phyloP scores from a whole-genome alignment of 64 coral and sea anemone genomes.

The Dendronephthya gigantea region DNA sequence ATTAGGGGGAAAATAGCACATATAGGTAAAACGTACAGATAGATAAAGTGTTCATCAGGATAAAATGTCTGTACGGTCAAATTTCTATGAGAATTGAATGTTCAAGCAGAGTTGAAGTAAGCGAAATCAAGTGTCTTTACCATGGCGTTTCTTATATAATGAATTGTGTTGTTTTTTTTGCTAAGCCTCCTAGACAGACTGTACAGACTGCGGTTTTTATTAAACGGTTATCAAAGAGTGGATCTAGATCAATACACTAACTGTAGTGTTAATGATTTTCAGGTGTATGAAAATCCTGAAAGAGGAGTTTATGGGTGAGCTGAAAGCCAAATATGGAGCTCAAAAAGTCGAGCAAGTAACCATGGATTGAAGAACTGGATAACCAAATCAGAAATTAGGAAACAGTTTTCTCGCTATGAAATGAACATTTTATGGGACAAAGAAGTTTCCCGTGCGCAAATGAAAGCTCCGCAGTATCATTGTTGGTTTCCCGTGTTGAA shows the following conservation, averaged over 20 bases:
- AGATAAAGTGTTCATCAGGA: too few relatives aligned
- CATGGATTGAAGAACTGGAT: background rate
- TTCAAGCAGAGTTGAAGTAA: too few relatives aligned
- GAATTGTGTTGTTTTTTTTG: background rate
- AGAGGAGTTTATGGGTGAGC: background rate
- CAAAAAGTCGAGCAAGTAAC: background rate
- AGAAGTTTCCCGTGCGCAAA: background rate
- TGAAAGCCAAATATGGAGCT: conserved; percentile 2
- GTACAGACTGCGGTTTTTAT: background rate
- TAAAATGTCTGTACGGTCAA: too few relatives aligned
- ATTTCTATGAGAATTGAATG: too few relatives aligned
- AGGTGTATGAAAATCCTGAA: background rate
- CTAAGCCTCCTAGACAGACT: background rate
- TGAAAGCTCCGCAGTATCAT: too few relatives aligned
- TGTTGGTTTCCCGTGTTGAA: too few relatives aligned
- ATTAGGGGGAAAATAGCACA: background rate
- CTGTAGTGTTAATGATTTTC: background rate
- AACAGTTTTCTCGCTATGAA: too few relatives aligned
- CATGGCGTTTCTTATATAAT: too few relatives aligned
- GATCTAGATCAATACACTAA: background rate
- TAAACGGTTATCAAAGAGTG: background rate
- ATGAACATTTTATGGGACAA: background rate
- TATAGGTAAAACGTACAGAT: too few relatives aligned
- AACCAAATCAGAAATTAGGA: too few relatives aligned
- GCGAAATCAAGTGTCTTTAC: too few relatives aligned